Conservation (phyloP, 30 jellyfish, hydroid and myxozoan genomes). For the Catostylus mosaicus region DNA sequence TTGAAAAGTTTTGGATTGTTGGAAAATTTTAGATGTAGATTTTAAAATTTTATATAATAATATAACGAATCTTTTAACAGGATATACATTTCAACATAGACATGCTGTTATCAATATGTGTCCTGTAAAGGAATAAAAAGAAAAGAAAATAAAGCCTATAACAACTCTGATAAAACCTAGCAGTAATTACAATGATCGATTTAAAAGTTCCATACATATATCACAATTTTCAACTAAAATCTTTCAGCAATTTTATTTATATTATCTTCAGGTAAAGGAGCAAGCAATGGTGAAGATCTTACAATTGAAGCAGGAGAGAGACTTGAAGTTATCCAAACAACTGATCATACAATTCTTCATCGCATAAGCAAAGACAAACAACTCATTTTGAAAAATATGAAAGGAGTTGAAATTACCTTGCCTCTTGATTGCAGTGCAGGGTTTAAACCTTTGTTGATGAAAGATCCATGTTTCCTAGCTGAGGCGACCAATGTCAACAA, state of each 20-base stretch:
- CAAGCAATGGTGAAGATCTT: conserved; percentile 54
- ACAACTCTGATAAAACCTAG: too few species aligned
- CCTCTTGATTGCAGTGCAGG: conserved; percentile 86
- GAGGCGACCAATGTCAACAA: conserved; percentile 40
- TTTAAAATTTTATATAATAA: too few species aligned
- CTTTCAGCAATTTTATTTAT: neutral
- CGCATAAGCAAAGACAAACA: conserved; percentile 26
- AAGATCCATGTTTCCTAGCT: conserved; percentile 34
- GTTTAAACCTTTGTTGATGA: conserved; percentile 64
- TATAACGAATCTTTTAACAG: too few species aligned
- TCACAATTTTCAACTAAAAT: too few species aligned
- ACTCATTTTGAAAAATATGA: conserved; percentile 50
- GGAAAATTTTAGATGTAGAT: too few species aligned
- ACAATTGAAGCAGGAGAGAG: conserved; percentile 93
- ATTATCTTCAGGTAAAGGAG: conserved; percentile 20
- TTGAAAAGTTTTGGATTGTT: too few species aligned
- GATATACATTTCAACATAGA: too few species aligned
- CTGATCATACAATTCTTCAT: conserved; percentile 18
- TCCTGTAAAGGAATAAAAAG: too few species aligned
- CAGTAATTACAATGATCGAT: too few species aligned
- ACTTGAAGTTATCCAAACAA: conserved; percentile 66
- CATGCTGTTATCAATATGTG: too few species aligned
- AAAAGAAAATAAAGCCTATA: too few species aligned
- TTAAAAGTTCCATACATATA: too few species aligned
- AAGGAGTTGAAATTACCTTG: conserved; percentile 71